Percentiles rank a stretch among this genome's conserved stretches.
Evolutionary conservation across 2,797 vertebrate species (phyloP).

Genomic region (Pseudochromis fuscus): DNA sequence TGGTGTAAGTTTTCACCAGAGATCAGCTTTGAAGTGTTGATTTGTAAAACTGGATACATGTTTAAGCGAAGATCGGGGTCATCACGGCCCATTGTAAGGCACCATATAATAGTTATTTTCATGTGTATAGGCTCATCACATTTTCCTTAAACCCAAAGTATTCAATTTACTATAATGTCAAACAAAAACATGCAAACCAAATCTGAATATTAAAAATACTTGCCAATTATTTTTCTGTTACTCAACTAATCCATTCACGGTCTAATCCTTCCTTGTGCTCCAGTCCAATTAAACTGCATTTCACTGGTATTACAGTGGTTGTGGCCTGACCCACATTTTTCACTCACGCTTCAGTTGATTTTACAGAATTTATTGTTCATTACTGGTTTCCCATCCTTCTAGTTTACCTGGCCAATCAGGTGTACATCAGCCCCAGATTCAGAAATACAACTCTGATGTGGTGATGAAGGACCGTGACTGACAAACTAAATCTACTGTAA

Average conservation of each 20-base stretch:
- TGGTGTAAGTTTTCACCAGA: not conserved
- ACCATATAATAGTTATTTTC: too few species aligned
- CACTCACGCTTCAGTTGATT: too few species aligned
- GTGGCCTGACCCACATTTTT: not conserved
- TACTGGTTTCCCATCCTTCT: not conserved
- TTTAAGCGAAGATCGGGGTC: too few species aligned
- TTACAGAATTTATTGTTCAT: not conserved
- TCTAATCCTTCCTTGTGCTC: not conserved
- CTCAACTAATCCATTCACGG: not conserved
- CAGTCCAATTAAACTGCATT: not conserved
- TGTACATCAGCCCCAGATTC: not conserved
- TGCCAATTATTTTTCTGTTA: too few species aligned
- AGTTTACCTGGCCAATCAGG: not conserved
- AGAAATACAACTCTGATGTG: not conserved
- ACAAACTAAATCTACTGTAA: conserved; percentile 6
- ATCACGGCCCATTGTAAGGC: too few species aligned
- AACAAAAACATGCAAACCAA: too few species aligned
- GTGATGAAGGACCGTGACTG: not conserved
- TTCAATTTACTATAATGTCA: too few species aligned
- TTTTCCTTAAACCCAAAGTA: too few species aligned
- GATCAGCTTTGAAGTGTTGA: not conserved
- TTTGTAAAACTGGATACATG: too few species aligned
- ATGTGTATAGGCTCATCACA: too few species aligned
- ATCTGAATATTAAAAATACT: too few species aligned
- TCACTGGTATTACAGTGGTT: not conserved